These are phyloP conservation scores for Pachyuromys duprasi DNA, from an alignment of 2,797 vertebrate genomes.

Conservation along the genomic window DNA sequence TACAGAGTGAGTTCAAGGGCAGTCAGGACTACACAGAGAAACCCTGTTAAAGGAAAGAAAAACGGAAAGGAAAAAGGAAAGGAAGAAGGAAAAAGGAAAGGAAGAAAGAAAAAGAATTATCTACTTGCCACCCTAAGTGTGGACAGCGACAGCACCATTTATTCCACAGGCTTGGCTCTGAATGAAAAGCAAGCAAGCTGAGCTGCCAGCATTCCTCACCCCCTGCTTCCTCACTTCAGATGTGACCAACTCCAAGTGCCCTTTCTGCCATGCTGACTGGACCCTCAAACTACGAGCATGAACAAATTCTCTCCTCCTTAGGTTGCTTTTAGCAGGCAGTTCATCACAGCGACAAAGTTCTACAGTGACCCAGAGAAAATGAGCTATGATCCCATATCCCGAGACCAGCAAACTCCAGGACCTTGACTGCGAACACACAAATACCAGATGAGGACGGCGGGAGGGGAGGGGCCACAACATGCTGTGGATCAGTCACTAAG, in stretches of 20 bases:
- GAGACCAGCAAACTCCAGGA: not conserved
- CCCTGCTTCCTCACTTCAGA: not conserved
- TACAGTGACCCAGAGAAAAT: not conserved
- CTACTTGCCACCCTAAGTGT: not conserved
- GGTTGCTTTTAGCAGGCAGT: not conserved
- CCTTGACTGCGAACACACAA: not conserved
- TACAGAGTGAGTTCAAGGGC: not conserved
- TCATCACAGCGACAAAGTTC: not conserved
- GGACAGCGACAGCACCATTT: not conserved
- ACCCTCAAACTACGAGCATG: not conserved
- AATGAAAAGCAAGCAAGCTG: not conserved
- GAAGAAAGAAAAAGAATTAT: not conserved
- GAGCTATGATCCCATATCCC: not conserved
- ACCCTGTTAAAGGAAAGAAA: not conserved
- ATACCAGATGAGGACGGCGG: not conserved
- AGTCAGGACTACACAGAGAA: not conserved
- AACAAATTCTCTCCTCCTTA: not conserved
- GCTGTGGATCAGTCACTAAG: constrained; percentile 67
- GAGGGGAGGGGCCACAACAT: not conserved
- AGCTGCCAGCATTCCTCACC: not conserved
- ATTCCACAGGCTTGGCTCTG: not conserved
- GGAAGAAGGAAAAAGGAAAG: too few species aligned
- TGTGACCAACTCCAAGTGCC: not conserved
- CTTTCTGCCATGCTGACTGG: not conserved
- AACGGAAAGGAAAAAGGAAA: too few species aligned